phyloP scores from a whole-genome alignment of 2,797 vertebrate species.

The Podargus strigoides region DNA sequence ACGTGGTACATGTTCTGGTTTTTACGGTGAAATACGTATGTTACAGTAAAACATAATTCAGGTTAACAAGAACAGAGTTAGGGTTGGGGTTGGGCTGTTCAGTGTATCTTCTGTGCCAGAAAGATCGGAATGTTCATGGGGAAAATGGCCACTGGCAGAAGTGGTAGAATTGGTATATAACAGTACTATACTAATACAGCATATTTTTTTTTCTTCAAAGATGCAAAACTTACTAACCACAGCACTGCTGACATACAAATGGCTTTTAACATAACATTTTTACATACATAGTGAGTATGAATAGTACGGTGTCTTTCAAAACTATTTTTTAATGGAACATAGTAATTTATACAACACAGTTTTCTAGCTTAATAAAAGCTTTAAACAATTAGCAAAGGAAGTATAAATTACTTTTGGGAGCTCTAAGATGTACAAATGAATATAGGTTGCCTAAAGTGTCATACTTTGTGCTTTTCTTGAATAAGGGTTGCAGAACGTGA shows the following conservation, averaged over 20 bases:
- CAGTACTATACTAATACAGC: background rate
- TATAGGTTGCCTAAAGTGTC: background rate
- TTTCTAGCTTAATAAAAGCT: background rate
- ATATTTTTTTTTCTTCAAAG: background rate
- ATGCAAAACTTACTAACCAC: background rate
- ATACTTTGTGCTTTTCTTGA: background rate
- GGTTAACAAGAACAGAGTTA: background rate
- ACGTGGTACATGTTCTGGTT: background rate
- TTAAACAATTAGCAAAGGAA: background rate
- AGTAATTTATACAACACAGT: background rate
- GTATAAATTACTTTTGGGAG: background rate
- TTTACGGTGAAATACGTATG: background rate
- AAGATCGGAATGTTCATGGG: background rate
- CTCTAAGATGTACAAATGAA: background rate
- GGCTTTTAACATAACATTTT: background rate
- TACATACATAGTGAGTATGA: background rate
- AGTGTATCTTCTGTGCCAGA: background rate
- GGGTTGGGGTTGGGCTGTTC: accelerated
- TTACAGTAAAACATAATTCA: background rate
- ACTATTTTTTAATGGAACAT: background rate
- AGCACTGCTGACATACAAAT: background rate
- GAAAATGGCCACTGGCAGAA: background rate
- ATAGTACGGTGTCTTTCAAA: background rate
- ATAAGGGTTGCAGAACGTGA: background rate
- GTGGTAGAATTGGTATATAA: background rate